These are phyloP conservation scores for Corbicula japonica DNA, from an alignment of 2,888 invertebrate species.

Conservation along the genomic window DNA sequence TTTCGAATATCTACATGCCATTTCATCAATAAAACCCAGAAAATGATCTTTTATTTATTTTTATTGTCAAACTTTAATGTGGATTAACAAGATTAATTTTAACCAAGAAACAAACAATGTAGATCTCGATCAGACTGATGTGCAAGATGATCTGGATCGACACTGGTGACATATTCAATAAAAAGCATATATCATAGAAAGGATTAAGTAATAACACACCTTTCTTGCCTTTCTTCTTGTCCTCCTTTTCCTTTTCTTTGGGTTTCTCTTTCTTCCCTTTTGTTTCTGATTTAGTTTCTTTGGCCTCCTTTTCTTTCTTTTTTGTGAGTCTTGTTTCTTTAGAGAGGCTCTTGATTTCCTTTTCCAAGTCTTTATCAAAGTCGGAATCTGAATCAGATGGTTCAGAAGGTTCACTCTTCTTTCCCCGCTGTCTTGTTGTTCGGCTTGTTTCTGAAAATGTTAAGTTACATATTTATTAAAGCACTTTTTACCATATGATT, in stretches of 20 bases:
- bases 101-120: not conserved
- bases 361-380: slow-evolving; percentile 23
- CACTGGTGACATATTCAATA: too few relatives aligned
- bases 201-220: not conserved
- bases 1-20: too few relatives aligned
- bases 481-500: too few relatives aligned
- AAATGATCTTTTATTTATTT: too few relatives aligned
- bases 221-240: slow-evolving; percentile 17
- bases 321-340: slow-evolving; percentile 12
- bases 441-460: too few relatives aligned
- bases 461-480: too few relatives aligned
- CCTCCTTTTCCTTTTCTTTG: slow-evolving; percentile 18
- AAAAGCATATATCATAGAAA: not conserved
- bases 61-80: too few relatives aligned
- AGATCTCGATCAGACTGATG: not conserved
- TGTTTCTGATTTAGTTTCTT: not conserved
- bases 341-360: slow-evolving; percentile 1
- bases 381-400: slow-evolving; percentile 1
- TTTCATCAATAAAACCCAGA: too few relatives aligned
- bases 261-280: not conserved
- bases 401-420: slow-evolving; percentile 32
- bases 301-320: not conserved
- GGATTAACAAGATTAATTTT: too few relatives aligned
- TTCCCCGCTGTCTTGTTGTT: too few relatives aligned
- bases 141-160: slow-evolving; percentile 7